Percentiles rank a stretch among this genome's conserved stretches.
Conservation (phyloP, 2,797 vertebrate species). For the Sebastiscus albofasciatus region DNA sequence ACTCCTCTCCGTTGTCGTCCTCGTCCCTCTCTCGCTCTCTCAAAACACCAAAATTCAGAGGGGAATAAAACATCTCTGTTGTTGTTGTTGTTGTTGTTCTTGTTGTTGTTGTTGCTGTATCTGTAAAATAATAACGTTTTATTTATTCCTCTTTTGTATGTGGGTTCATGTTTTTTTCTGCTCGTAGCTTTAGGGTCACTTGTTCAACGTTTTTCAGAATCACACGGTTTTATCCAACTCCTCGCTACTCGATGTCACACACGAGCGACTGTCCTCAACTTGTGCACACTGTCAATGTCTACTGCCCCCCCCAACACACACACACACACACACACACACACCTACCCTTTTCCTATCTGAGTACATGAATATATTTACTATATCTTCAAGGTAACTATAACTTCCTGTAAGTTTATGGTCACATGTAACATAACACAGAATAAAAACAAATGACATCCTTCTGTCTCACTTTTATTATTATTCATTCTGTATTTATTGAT, state of each 20-base stretch:
- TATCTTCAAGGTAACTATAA: conserved; percentile 75
- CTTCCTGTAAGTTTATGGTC: conserved; percentile 73
- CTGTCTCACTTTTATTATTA: neutral
- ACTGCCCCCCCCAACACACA: neutral
- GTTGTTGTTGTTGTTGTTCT: conserved; percentile 16
- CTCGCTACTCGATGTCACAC: conserved; percentile 19
- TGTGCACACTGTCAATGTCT: conserved; percentile 45
- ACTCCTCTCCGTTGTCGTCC: conserved; percentile 2
- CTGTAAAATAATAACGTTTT: conserved; percentile 52
- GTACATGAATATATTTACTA: conserved; percentile 66
- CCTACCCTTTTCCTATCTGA: conserved; percentile 33
- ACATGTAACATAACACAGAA: conserved; percentile 79
- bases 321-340: neutral
- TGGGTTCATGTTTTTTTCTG: conserved; percentile 40
- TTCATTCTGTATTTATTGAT: neutral
- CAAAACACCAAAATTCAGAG: conserved; percentile 57
- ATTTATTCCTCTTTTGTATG: conserved; percentile 73
- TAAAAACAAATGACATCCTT: conserved; percentile 69
- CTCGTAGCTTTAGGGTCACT: conserved; percentile 37
- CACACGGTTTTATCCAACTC: conserved; percentile 31
- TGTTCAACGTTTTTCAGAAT: conserved; percentile 28
- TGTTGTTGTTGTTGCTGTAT: conserved; percentile 27
- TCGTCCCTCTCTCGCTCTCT: conserved; percentile 14
- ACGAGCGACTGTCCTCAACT: conserved; percentile 35
- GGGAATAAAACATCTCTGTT: conserved; percentile 49